Base-by-base conservation (phyloP, 2,797 vertebrate genomes). In the Fistularia tabacaria region DNA sequence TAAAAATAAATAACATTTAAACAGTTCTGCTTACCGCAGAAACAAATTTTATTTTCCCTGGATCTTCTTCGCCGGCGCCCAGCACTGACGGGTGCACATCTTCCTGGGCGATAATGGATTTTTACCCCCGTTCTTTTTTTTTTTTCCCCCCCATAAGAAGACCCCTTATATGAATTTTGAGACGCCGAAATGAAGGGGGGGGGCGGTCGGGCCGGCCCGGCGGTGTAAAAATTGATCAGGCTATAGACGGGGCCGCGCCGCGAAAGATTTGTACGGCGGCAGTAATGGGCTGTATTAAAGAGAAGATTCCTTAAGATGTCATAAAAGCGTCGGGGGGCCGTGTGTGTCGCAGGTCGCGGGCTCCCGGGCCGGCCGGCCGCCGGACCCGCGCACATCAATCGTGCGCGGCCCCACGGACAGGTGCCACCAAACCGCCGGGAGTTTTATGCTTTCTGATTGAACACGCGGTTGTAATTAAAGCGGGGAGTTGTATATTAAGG, bases 1-100 rank as follows among this genome's bases (percentile, higher is more conserved):
- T 96, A 94, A 97, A 98, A 98, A 98, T 99, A 99, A 99, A 99
- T 98, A 98, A 98, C 95, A 98, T 98, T 98, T 98, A 98, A 99
- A 98, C 95, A 98, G 94, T 97, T 99, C 97, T 99, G 96, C 95
- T 99, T 98, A 97, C 94, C 88, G 88, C 94, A 93, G 96, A 98
- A 96, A 94, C 95, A 95, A 94, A 97, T 98, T 96, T 95, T 91
- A 94, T 95, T 93, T 94, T 91, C 92, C 90, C 88, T 77, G 78
- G 92, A 92, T 93, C 93, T 90, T 92, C 94, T 88, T 91, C 90
- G 93, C 91, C 91, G 92, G 89, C 83, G 90, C 86, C 86, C 87
- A 88, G 85, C 78, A 86, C 92, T 88, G 92, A 91, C 92, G 89
- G 79, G 83, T 81, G 84, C 91, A 87, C 92, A 89, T 94, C 93